Conservation (phyloP, 2,888 invertebrate genomes). For the Ochlodes sylvanus region DNA sequence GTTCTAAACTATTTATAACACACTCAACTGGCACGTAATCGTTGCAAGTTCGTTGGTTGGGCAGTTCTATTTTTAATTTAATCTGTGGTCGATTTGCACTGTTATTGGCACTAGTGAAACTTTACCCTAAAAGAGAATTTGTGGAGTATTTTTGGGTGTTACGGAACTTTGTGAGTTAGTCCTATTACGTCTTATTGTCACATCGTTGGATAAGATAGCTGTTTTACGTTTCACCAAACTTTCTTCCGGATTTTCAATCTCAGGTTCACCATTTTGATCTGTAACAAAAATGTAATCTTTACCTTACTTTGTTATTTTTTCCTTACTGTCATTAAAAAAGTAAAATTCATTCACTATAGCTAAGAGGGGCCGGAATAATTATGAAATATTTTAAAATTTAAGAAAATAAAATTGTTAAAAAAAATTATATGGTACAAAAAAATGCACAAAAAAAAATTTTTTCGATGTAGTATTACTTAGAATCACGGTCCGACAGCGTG, state of each 20-base stretch:
- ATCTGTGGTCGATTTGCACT: slow-evolving; percentile 53
- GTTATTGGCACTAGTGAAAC: slow-evolving; percentile 58
- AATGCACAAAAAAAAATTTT: too few species aligned
- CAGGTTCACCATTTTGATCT: slow-evolving; percentile 71
- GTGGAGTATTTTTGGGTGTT: slow-evolving; percentile 56
- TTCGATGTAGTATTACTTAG: too few species aligned
- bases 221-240: slow-evolving; percentile 55
- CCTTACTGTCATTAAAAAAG: too few species aligned
- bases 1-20: slow-evolving; percentile 32
- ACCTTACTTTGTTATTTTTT: too few species aligned
- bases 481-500: too few species aligned
- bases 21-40: slow-evolving; percentile 42
- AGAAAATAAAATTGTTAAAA: too few species aligned
- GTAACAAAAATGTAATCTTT: slow-evolving; percentile 48
- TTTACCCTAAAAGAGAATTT: slow-evolving; percentile 63
- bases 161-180: slow-evolving; percentile 36
- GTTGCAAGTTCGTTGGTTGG: slow-evolving; percentile 57
- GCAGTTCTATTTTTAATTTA: slow-evolving; percentile 50
- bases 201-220: slow-evolving; percentile 52
- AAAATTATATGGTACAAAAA: too few species aligned
- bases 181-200: slow-evolving; percentile 56
- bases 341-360: too few species aligned
- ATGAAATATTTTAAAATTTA: too few species aligned
- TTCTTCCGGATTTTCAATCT: slow-evolving; percentile 70
- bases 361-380: too few species aligned